A percentile compares a stretch with the other conserved stretches of the same genome.
These are phyloP conservation scores for Popillia japonica DNA, from an alignment of 1,140 invertebrate genomes.

Conservation along the genomic window DNA sequence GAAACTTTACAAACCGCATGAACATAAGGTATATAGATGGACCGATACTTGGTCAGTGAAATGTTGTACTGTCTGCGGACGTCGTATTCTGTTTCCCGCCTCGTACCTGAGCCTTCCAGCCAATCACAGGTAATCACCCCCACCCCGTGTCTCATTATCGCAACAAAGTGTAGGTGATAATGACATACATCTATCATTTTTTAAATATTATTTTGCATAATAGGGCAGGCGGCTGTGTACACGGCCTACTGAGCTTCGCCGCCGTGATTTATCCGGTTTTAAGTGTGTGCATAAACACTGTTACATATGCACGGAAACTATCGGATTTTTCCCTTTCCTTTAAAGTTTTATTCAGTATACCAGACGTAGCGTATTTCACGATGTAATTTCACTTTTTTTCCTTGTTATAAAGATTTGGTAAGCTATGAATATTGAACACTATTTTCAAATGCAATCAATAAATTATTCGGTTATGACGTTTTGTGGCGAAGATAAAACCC, in stretches of 20 bases:
- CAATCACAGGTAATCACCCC: slow-evolving; percentile 43
- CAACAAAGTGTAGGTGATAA: slow-evolving; percentile 45
- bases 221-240: slow-evolving; percentile 16
- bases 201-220: slow-evolving; percentile 35
- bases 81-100: slow-evolving; percentile 43
- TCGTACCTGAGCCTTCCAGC: slow-evolving; percentile 46
- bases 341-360: background rate
- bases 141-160: slow-evolving; percentile 37
- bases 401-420: background rate
- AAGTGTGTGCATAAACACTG: slow-evolving; percentile 2
- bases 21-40: slow-evolving; percentile 43
- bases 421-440: too few relatives aligned
- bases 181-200: slow-evolving; percentile 39
- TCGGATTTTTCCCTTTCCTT: slow-evolving; percentile 9
- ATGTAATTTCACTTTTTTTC: slow-evolving; percentile 9
- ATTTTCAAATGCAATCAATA: too few relatives aligned
- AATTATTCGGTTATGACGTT: too few relatives aligned
- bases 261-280: slow-evolving; percentile 26
- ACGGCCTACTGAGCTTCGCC: slow-evolving; percentile 24
- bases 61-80: slow-evolving; percentile 42
- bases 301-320: background rate
- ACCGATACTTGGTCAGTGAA: slow-evolving; percentile 49
- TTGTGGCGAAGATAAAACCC: too few relatives aligned
- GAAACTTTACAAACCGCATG: slow-evolving; percentile 37
- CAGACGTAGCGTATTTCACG: background rate